Conservation (phyloP, 2,888 invertebrate species). For the Drosophila trichaetosa region DNA sequence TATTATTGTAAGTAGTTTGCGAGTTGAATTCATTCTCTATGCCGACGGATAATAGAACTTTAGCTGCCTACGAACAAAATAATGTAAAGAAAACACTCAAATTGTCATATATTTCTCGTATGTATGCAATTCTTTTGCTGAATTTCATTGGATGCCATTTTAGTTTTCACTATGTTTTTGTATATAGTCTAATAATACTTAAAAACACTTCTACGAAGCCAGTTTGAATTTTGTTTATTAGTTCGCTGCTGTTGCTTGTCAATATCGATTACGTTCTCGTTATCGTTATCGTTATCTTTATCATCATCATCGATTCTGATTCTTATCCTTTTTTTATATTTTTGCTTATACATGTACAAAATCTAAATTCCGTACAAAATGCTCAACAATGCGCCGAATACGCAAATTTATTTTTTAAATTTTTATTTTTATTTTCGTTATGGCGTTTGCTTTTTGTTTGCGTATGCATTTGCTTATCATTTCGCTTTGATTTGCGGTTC, state of each 20-base stretch:
- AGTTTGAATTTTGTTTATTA: slow-evolving; percentile 72
- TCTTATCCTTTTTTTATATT: slow-evolving; percentile 1
- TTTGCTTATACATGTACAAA: slow-evolving; percentile 55
- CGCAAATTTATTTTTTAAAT: slow-evolving; percentile 12
- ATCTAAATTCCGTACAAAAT: slow-evolving; percentile 74
- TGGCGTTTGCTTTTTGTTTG: slow-evolving; percentile 31
- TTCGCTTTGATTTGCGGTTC: slow-evolving; percentile 45
- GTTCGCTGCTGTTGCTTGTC: slow-evolving; percentile 55
- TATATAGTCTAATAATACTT: slow-evolving; percentile 77
- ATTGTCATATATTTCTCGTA: slow-evolving; percentile 14
- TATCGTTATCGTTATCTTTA: slow-evolving; percentile 14
- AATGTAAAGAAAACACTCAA: slow-evolving; percentile 11
- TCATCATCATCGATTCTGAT: slow-evolving; percentile 11
- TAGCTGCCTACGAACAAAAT: slow-evolving; percentile 34
- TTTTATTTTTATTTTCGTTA: slow-evolving; percentile 4
- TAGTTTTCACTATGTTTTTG: slow-evolving; percentile 43
- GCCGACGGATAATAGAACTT: slow-evolving; percentile 49
- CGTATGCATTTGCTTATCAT: slow-evolving; percentile 41
- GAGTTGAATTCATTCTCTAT: slow-evolving; percentile 29
- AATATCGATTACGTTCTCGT: slow-evolving; percentile 18
- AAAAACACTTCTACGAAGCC: slow-evolving; percentile 81
- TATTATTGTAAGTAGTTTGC: slow-evolving; percentile 33
- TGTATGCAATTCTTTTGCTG: slow-evolving; percentile 12
- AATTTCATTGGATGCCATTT: slow-evolving; percentile 35
- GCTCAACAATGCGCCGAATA: slow-evolving; percentile 64